Evolutionary conservation across 2,797 vertebrate species (phyloP).

Genomic region (Paguma larvata): DNA sequence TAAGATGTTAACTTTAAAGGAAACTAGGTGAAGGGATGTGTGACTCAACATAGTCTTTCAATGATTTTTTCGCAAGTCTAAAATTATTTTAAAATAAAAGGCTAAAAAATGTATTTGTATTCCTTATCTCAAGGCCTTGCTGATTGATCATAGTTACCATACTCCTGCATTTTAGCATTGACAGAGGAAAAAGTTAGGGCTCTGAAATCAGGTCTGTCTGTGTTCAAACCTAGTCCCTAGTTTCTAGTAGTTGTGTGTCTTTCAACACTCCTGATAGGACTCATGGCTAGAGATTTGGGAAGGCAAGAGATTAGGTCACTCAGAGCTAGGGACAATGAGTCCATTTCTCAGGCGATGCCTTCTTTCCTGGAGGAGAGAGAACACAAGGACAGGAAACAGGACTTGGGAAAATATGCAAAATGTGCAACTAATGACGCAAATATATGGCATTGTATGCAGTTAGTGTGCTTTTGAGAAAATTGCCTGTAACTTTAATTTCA

Average conservation of each 20-base stretch:
- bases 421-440: constrained; percentile 1
- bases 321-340: background rate
- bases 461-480: background rate
- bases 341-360: background rate
- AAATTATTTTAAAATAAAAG: background rate
- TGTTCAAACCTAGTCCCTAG: no score
- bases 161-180: background rate
- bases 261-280: background rate
- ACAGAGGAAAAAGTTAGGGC: background rate
- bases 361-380: background rate
- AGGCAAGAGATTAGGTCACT: background rate
- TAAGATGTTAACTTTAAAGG: background rate
- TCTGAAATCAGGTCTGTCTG: background rate
- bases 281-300: background rate
- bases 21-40: background rate
- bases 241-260: no score
- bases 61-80: background rate
- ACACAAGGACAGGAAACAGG: background rate
- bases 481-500: constrained; percentile 25
- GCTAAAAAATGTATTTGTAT: background rate
- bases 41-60: background rate
- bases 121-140: background rate
- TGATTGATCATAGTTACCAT: no score
- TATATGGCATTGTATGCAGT: background rate
- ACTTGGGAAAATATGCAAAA: background rate